Base-by-base conservation (phyloP, 2,888 invertebrate species). In the Norana najaformis region DNA sequence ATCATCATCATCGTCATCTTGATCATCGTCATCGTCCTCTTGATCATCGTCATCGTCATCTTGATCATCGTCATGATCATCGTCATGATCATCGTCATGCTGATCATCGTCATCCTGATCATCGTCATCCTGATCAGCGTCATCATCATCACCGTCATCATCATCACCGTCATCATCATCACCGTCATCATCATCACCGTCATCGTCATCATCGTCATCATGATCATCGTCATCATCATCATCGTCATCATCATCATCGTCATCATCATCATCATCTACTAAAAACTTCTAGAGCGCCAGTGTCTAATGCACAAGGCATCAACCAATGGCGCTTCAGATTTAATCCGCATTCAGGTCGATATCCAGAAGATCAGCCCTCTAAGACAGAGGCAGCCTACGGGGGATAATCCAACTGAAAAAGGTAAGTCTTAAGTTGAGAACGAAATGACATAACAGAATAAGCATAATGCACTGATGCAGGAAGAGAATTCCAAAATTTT, bases 1-100 rank as follows among this genome's bases (percentile, higher is more conserved):
- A 88, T 38, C 88, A 88, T 88, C 88, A 88, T 88, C 88, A 88
- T 88, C 88, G 34, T 88, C 88, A 88, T 88, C 88, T 23, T 88
- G 20, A 88, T 88, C 88, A 88, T 38, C 88, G 34, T 88, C 88
- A 88, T 88, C 88, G 34, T 88, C 88, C 14, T 88, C 88, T 23
- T 88, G 8, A 83, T 83, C 35, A 83, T 83, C 35, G 16, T 83
- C 35, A 83, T 83, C 35, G 16, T 83, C 35, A 83, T 83, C 35
- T 13, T 83, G 8, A 83, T 83, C 35, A 83, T 83, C 35, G 16
- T 83, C 35, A 83, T 83, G 8, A 83, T 83, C 35, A 83, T 83
- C 35, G 16, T 83, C 35, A 83, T 83, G 8, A 83, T 83, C 35
- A 83, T 83, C 35, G 16, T 83, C 35, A 83, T 83, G 8, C 6